Conservation (phyloP, 2,113 vertebrate species). For the Plotosus lineatus region DNA sequence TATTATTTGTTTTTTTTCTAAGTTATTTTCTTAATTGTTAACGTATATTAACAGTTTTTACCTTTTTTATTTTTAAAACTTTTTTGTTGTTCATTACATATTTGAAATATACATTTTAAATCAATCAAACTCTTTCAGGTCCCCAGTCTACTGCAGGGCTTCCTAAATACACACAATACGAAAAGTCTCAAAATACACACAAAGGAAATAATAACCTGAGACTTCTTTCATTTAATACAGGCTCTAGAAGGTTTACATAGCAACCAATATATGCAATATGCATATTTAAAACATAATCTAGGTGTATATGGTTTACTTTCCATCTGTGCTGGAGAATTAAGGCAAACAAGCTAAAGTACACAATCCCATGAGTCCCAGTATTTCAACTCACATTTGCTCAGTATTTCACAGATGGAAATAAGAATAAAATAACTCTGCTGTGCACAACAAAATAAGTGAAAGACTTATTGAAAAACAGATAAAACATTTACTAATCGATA, state of each 20-base stretch:
- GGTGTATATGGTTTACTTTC: background rate
- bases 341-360: background rate
- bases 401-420: background rate
- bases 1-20: too few relatives aligned
- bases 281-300: background rate
- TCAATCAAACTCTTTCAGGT: too few relatives aligned
- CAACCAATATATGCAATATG: background rate
- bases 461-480: background rate
- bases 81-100: too few relatives aligned
- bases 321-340: background rate
- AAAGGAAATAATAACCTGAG: background rate
- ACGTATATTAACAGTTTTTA: too few relatives aligned
- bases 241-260: background rate
- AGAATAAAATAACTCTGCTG: background rate
- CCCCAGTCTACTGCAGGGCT: too few relatives aligned
- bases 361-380: background rate
- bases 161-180: too few relatives aligned
- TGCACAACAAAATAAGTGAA: background rate
- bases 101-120: too few relatives aligned
- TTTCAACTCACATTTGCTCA: background rate
- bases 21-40: too few relatives aligned
- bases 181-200: background rate
- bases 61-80: too few relatives aligned
- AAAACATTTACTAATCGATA: background rate
- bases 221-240: background rate